Evolutionary conservation across 2,113 vertebrate species (phyloP).

Genomic region (Sylvilagus bachmani): DNA sequence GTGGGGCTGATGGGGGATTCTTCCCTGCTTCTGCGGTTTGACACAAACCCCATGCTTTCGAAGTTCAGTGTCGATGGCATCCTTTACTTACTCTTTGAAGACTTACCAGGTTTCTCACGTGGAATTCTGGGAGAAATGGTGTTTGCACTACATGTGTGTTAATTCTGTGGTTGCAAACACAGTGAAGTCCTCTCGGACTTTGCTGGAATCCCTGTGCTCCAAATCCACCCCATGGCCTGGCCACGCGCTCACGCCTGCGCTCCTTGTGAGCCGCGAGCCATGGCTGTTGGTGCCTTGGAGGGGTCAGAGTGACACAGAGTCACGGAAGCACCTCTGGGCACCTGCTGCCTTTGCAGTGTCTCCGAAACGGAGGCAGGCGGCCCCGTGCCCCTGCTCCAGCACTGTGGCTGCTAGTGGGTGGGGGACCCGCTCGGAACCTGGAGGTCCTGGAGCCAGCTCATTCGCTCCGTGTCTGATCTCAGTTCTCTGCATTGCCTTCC

Average conservation of each 20-base stretch:
- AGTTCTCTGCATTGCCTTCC: too few relatives aligned
- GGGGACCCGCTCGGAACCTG: neutral
- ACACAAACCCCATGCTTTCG: too few relatives aligned
- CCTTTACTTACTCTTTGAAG: too few relatives aligned
- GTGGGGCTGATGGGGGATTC: neutral
- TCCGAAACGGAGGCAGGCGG: neutral
- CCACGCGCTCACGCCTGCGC: accelerated
- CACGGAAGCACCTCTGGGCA: too few relatives aligned
- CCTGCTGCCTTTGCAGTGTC: neutral
- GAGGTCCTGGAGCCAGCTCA: too few relatives aligned
- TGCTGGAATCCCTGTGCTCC: neutral
- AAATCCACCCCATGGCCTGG: neutral
- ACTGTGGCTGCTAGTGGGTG: neutral
- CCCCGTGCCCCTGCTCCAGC: neutral
- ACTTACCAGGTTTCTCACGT: neutral
- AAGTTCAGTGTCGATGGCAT: too few relatives aligned
- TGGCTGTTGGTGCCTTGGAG: too few relatives aligned
- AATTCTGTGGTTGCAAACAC: neutral
- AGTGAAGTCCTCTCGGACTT: neutral
- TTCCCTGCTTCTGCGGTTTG: too few relatives aligned
- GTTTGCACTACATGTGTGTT: neutral
- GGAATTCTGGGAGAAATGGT: neutral
- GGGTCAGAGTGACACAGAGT: too few relatives aligned
- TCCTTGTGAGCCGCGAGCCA: neutral
- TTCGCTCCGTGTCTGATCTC: too few relatives aligned